A percentile compares a stretch with the other conserved stretches of the same genome.
Conservation (phyloP, 2,113 vertebrate genomes). For the Pyxicephalus adspersus region DNA sequence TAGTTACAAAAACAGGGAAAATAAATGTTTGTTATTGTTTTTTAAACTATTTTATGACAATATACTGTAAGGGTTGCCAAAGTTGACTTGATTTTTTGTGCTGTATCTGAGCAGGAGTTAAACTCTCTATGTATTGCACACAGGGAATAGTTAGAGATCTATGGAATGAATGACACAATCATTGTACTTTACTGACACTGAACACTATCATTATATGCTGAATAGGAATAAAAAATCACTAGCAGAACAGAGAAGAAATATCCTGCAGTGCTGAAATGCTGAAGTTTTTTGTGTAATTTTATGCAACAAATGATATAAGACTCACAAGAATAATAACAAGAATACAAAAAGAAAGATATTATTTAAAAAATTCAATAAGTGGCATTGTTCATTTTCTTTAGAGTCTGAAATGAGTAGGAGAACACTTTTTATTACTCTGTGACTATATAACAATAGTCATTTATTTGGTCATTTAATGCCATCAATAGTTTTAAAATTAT, state of each 20-base stretch:
- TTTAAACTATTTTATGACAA: too few species aligned
- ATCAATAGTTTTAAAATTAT: slow-evolving; percentile 24
- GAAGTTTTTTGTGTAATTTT: slow-evolving; percentile 20
- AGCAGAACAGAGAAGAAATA: slow-evolving; percentile 30
- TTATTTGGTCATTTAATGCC: slow-evolving; percentile 19
- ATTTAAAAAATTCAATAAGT: slow-evolving; percentile 30
- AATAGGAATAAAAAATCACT: slow-evolving; percentile 39
- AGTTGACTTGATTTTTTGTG: neutral
- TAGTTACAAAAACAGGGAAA: too few species aligned
- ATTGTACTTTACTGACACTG: slow-evolving; percentile 41
- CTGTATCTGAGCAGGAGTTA: slow-evolving; percentile 11
- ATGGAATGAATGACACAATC: slow-evolving; percentile 33
- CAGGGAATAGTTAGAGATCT: slow-evolving; percentile 17
- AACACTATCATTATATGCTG: slow-evolving; percentile 40
- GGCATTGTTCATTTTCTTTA: slow-evolving; percentile 4
- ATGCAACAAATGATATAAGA: slow-evolving; percentile 29
- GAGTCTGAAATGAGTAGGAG: slow-evolving; percentile 4
- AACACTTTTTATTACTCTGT: slow-evolving; percentile 14
- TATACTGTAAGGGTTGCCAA: too few species aligned
- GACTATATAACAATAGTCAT: slow-evolving; percentile 26
- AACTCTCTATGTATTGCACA: neutral
- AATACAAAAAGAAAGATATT: slow-evolving; percentile 4
- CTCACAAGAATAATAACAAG: slow-evolving; percentile 20
- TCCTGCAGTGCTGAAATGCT: slow-evolving; percentile 1
- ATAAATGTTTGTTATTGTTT: too few species aligned